These are phyloP conservation scores for Xerus rutilus DNA, from an alignment of 2,797 vertebrate genomes.

Conservation along the genomic window DNA sequence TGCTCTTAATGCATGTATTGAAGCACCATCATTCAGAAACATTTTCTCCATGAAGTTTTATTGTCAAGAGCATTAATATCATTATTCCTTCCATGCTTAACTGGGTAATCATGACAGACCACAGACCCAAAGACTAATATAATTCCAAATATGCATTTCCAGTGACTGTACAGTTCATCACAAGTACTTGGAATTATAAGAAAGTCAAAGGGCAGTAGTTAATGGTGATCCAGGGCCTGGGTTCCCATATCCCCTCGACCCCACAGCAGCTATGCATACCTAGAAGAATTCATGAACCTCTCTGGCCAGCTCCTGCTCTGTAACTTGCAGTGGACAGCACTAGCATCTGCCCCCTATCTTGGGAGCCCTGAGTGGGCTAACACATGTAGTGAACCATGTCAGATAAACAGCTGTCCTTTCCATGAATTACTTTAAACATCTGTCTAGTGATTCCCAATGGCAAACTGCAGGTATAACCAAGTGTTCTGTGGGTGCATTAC, in stretches of 20 bases:
- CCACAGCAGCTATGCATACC: neutral
- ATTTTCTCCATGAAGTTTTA: neutral
- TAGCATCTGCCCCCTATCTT: fast-evolving
- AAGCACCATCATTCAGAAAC: neutral
- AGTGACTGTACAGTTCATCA: too few relatives aligned
- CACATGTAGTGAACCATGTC: fast-evolving
- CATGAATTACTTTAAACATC: neutral
- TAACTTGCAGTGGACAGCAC: fast-evolving
- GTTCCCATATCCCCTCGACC: too few relatives aligned
- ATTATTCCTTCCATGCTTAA: fast-evolving
- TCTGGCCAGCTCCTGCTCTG: neutral
- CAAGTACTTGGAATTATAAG: fast-evolving
- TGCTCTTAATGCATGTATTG: fast-evolving
- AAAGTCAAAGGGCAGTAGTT: too few relatives aligned
- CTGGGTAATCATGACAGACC: fast-evolving
- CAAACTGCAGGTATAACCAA: fast-evolving
- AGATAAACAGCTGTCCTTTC: fast-evolving
- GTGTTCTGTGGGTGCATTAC: fast-evolving
- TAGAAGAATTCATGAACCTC: neutral
- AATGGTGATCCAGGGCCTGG: neutral
- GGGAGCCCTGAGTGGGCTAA: neutral
- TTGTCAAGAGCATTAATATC: fast-evolving
- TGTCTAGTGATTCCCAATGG: too few relatives aligned
- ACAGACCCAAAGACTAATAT: fast-evolving
- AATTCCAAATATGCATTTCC: neutral